Conservation (phyloP, 2,113 vertebrate species). For the Ophthalmolycus amberensis region DNA sequence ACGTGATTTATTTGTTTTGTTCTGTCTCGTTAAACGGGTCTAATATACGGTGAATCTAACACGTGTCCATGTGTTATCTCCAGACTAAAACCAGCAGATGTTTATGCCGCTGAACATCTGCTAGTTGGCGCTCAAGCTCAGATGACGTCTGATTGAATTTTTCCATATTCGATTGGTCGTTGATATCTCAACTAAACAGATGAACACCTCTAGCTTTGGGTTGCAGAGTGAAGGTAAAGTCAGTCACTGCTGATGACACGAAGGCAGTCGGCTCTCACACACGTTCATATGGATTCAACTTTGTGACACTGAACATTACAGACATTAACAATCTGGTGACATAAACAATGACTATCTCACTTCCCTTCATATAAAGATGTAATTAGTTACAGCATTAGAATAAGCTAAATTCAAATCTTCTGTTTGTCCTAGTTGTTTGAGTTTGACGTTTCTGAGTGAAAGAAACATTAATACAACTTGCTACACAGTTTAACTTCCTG, state of each 20-base stretch:
- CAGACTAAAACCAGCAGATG: not conserved
- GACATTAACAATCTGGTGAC: conserved; percentile 36
- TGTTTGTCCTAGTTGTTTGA: conserved; percentile 30
- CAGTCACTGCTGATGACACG: not conserved
- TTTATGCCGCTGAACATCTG: not conserved
- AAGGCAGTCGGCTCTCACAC: conserved; percentile 16
- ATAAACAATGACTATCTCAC: conserved; percentile 13
- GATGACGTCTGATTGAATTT: not conserved
- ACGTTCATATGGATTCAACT: not conserved
- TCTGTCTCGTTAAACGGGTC: not conserved
- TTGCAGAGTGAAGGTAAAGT: not conserved
- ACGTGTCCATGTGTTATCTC: not conserved
- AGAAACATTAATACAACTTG: conserved; percentile 43
- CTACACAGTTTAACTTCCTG: conserved; percentile 57
- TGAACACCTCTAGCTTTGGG: not conserved
- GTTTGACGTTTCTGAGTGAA: conserved; percentile 33
- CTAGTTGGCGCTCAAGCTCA: not conserved
- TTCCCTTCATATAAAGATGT: conserved; percentile 25
- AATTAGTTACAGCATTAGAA: conserved; percentile 50
- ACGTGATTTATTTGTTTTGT: not conserved
- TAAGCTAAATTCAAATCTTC: conserved; percentile 29
- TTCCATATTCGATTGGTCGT: not conserved
- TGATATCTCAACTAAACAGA: not conserved
- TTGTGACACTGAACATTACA: conserved; percentile 27
- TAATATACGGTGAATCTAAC: not conserved